Evolutionary conservation across 2,888 invertebrate species (phyloP), one percentile per base, ranked within the genome.

Genomic region (Trilocha varians): DNA sequence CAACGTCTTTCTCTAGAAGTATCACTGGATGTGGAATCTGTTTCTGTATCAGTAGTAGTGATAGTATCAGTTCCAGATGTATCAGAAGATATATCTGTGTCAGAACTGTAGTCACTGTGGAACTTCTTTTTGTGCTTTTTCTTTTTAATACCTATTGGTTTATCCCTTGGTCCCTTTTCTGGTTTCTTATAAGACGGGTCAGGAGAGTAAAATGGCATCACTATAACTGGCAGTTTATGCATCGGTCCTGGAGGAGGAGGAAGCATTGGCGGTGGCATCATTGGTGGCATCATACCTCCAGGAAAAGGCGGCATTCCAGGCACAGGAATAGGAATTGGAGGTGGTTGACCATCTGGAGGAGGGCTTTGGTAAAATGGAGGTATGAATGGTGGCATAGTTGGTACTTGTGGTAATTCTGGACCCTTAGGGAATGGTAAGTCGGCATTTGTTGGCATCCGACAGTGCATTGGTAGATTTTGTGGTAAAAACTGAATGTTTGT

Each of bases 141-240:
- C 40, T 42, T 53, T 42, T 48, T 49, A 34, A 53, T 52, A 43
- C 50, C 40, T 43, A 48, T 39, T 36, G 35, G 33, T 18, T 40
- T 42, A 16, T 44, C 43, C 36, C 38, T 43, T 16, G 34, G 37
- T 14, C 25, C 38, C 9, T 46, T 34, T 14, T 25, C 36, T 11
- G 48, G 32, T 39, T 62, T 66, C 44, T 68, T 72, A 39, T 50
- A 66, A 3, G 61, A 37, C 6, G 62, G 55, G 43, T 80, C 82
- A 13, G 75, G 83, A 0, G 79, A 75, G 47, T 84, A 84, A 45
- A 82, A 79, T 0, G 84, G 84, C 84, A 84, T 84, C 0, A 84
- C 84, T 13, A 84, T 78, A 1, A 84, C 78, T 15, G 84, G 84
- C 5, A 84, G 52, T 43, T 84, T 84, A 11, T 74, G 73, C 0